Base-by-base conservation (phyloP, 2,797 vertebrate genomes). In the Eidolon dupreanum region DNA sequence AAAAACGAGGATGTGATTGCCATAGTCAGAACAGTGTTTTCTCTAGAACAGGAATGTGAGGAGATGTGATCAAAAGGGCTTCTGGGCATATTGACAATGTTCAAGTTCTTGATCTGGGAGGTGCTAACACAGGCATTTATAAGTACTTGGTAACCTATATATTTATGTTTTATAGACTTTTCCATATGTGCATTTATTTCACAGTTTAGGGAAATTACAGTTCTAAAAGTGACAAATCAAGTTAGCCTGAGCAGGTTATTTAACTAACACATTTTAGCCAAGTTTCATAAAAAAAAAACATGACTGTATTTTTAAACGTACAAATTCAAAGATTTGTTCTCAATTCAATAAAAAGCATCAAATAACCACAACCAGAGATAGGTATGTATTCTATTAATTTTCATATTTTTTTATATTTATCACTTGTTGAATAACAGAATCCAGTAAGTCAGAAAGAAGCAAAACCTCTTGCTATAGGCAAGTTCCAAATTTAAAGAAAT, bases 401-500 rank as follows among this genome's bases (percentile, higher is more conserved):
- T 91, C 78, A 49, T 46, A 46, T 71, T 49, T 85, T 49, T 86
- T 89, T 79, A 4, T 16, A 89, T 22, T 6, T 41, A 83, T 66
- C 43, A 90, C 57, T 94, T 95, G 77, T 19, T 33, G 38, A 94
- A 90, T 79, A 28, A 83, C 10, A 95, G 26, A 86, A 63, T 36
- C 38, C 59, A 20, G 16, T 51, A 75, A 88, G 22, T 19, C 8
- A 46, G 22, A 66, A 84, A 93, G 17, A 22, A 79, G n/a, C 36
- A 93, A 96, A 90, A 89, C 11, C 53, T 87, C 70, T 90, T 83
- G 22, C 11, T 43, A 63, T 38, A 85, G 36, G 20, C 55, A 81
- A 84, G 31, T 86, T 89, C 68, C 46, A 91, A 89, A 87, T 86
- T 77, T 86, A 87, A 94, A 87, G 38, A 19, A 94, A 95, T n/a